Evolutionary conservation across 2,888 invertebrate genomes (phyloP).

Genomic region (Harpagoxenus sublaevis): DNA sequence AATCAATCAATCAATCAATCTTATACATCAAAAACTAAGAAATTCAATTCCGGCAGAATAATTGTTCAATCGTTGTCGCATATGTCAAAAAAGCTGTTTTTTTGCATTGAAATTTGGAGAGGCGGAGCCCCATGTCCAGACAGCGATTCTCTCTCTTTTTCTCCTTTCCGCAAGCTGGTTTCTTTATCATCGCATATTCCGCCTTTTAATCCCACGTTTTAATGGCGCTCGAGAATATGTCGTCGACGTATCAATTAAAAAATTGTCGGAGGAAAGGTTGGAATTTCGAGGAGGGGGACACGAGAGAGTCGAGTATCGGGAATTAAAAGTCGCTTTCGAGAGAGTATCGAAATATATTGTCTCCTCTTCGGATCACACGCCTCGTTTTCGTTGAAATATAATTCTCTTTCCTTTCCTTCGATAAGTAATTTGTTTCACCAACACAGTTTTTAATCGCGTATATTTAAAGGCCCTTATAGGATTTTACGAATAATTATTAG

Average conservation of each 20-base stretch:
- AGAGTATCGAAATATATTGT: constrained; percentile 16
- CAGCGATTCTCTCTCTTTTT: not conserved
- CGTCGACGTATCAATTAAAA: constrained; percentile 50
- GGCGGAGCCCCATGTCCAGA: constrained; percentile 8
- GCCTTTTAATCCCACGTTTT: constrained; percentile 47
- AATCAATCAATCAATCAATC: no score
- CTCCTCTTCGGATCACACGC: not conserved
- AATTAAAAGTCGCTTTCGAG: constrained; percentile 8
- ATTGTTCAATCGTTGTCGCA: constrained; percentile 9
- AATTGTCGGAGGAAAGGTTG: constrained; percentile 17
- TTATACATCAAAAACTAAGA: constrained; percentile 1
- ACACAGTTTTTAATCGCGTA: not conserved
- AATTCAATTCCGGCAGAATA: not conserved
- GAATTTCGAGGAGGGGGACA: not conserved
- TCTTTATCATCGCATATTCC: constrained; percentile 37
- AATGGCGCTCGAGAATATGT: constrained; percentile 18
- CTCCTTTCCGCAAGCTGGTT: not conserved
- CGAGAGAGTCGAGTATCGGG: not conserved
- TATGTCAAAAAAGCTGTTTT: not conserved
- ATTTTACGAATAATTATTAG: not conserved
- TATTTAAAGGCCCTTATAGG: not conserved
- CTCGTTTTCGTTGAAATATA: not conserved
- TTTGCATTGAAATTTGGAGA: constrained; percentile 9
- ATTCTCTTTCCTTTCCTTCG: not conserved
- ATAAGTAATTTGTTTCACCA: not conserved